Evolutionary conservation across 2,797 vertebrate species (phyloP).

Genomic region (Tachyglossus aculeatus): DNA sequence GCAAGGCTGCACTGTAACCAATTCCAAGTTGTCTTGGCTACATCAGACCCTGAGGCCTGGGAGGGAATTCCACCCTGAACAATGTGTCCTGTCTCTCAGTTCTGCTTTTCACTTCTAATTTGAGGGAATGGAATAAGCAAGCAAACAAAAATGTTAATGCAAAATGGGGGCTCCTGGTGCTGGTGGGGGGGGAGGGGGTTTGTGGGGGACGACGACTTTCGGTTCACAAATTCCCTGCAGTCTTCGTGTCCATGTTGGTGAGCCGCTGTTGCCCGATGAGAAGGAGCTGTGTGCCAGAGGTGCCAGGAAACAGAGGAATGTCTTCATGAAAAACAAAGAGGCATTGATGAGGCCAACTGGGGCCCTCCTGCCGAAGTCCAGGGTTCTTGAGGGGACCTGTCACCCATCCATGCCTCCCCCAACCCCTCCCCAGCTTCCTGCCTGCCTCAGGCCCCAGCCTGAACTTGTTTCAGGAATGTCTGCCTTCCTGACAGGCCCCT

Average conservation of each 20-base stretch:
- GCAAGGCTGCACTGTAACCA: conserved; percentile 33
- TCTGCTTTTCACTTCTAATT: conserved; percentile 65
- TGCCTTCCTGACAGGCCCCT: neutral
- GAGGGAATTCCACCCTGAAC: conserved; percentile 52
- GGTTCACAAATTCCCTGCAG: conserved; percentile 27
- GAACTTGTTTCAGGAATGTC: neutral
- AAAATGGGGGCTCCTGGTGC: conserved; percentile 21
- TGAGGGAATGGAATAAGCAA: conserved; percentile 48
- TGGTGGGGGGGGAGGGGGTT: neutral
- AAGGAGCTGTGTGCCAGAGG: neutral
- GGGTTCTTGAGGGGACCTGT: no score
- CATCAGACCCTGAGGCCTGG: conserved; percentile 43
- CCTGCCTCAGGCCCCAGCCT: neutral
- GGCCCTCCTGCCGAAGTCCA: neutral
- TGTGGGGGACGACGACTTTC: no score
- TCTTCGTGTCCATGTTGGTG: conserved; percentile 28
- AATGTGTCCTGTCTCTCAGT: conserved; percentile 57
- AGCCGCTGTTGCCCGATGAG: conserved; percentile 1
- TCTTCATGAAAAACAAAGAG: conserved; percentile 4
- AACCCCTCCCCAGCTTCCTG: neutral
- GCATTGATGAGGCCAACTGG: neutral
- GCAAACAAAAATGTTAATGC: conserved; percentile 41
- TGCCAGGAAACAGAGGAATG: neutral
- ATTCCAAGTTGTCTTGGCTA: conserved; percentile 50
- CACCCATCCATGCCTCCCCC: no score